Conservation (phyloP, 1,140 invertebrate species). For the Heliconius hermathena region DNA sequence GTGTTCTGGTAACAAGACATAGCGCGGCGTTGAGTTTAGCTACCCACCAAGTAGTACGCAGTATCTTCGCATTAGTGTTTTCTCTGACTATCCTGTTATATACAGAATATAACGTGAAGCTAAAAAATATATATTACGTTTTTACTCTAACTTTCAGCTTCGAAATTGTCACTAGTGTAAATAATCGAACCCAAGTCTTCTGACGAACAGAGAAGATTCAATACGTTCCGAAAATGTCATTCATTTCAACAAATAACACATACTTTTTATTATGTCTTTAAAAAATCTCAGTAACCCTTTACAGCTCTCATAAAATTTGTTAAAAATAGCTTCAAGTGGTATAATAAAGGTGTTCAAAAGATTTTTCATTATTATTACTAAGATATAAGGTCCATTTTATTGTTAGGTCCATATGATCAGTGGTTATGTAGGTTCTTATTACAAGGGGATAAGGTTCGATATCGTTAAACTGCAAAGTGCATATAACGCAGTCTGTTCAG, state of each 20-base stretch:
- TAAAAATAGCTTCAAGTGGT: conserved; percentile 19
- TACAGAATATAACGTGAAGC: no score
- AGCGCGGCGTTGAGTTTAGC: no score
- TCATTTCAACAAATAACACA: neutral
- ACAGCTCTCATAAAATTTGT: conserved; percentile 16
- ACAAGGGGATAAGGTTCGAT: conserved; percentile 37
- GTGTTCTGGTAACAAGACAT: no score
- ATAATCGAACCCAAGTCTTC: no score
- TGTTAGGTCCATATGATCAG: neutral
- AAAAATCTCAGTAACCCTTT: conserved; percentile 18
- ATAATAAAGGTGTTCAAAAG: conserved; percentile 15
- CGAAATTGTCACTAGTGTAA: no score
- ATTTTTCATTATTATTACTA: conserved; percentile 29
- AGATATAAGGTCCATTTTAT: conserved; percentile 33
- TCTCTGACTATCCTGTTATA: no score
- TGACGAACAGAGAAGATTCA: neutral
- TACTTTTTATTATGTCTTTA: conserved; percentile 9
- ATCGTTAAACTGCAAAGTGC: conserved; percentile 17
- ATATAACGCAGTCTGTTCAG: conserved; percentile 58
- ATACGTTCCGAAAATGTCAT: neutral
- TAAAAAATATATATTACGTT: no score
- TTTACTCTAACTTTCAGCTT: no score
- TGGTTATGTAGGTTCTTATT: conserved; percentile 34
- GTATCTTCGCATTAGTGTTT: no score
- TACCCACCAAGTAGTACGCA: no score